These are phyloP conservation scores for Nemoura dubitans DNA, from an alignment of 2,888 invertebrate genomes.

Conservation along the genomic window DNA sequence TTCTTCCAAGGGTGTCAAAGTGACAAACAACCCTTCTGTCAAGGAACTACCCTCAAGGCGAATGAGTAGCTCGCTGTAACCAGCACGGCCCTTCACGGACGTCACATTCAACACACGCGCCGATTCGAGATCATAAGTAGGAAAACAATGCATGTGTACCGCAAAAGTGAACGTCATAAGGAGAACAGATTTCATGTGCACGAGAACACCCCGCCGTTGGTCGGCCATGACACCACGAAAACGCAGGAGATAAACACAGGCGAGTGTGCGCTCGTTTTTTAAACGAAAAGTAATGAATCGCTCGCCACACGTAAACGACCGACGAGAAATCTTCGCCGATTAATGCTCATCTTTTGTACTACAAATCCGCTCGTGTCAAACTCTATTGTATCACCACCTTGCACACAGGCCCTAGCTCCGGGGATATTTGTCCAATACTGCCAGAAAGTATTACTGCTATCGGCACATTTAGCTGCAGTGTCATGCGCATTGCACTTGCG, in stretches of 20 bases:
- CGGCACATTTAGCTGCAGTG: constrained; percentile 5
- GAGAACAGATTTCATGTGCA: neutral
- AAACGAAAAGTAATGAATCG: neutral
- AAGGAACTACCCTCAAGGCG: neutral
- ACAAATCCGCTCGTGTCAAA: neutral
- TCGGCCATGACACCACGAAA: constrained; percentile 12
- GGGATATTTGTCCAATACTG: neutral
- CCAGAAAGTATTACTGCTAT: neutral
- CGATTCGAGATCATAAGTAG: neutral
- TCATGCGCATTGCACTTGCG: constrained; percentile 12
- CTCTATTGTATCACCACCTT: neutral
- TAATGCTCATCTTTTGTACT: neutral
- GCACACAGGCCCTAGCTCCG: neutral
- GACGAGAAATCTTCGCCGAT: neutral
- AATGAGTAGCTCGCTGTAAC: neutral
- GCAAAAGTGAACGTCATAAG: neutral
- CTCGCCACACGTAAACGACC: neutral
- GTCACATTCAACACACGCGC: neutral
- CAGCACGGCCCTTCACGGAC: neutral
- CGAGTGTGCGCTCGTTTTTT: neutral
- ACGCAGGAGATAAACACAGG: neutral
- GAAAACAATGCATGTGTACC: neutral
- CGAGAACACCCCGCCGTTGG: neutral
- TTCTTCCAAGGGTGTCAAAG: neutral
- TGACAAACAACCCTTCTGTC: neutral